Evolutionary conservation across 2,888 invertebrate species (phyloP).

Genomic region (Apamea sordens): DNA sequence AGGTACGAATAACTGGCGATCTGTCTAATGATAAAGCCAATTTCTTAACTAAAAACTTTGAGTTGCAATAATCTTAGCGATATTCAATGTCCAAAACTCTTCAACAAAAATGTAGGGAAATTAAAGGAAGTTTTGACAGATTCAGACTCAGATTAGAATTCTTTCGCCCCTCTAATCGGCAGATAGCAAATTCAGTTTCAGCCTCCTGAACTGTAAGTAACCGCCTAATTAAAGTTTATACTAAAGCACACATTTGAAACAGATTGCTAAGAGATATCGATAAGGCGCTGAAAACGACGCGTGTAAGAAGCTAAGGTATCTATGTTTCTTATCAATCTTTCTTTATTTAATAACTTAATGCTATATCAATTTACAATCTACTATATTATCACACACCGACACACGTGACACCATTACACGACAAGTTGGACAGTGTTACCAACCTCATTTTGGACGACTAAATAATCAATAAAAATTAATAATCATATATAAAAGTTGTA

Average conservation of each 20-base stretch:
- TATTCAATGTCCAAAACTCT: not conserved
- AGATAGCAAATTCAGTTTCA: not conserved
- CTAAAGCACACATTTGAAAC: not conserved
- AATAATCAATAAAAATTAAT: not conserved
- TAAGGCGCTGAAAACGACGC: not conserved
- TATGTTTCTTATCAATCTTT: not conserved
- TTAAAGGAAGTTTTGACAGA: not conserved
- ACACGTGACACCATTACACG: no score
- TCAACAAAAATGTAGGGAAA: no score
- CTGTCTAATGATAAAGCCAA: not conserved
- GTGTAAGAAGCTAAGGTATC: no score
- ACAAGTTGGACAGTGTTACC: not conserved
- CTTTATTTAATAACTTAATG: not conserved
- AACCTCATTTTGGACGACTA: not conserved
- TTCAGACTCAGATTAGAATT: not conserved
- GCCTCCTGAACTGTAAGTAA: not conserved
- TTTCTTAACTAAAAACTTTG: no score
- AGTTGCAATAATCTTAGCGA: no score
- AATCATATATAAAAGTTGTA: not conserved
- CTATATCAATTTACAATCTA: not conserved
- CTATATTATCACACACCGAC: not conserved
- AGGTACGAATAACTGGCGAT: not conserved
- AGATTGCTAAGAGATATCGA: constrained; percentile 21
- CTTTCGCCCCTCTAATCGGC: not conserved
- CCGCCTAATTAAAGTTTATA: not conserved